Base-by-base conservation (phyloP, 2,888 invertebrate genomes). In the Gonocerus acuteangulatus region DNA sequence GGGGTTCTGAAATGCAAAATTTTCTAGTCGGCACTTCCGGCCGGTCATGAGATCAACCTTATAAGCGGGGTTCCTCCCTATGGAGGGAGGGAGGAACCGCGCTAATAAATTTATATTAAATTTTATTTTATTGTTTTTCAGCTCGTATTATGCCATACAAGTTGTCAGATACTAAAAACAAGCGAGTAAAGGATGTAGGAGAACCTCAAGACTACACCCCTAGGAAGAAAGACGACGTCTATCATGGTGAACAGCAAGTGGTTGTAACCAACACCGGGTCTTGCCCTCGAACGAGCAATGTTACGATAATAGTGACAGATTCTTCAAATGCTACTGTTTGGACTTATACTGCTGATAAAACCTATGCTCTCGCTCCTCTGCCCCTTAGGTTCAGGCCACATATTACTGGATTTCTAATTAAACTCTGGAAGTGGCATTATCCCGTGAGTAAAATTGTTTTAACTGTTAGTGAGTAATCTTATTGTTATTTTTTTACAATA, bases 351-450 rank as follows among this genome's bases (percentile, higher is more conserved):
- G 61, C 57, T 47, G 52, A 60, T 67, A 70, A 15, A 72, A 71
- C 48, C 56, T 70, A 48, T 73, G 73, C 67, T 62, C 69, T 47
- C 69, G 70, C 49, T 48, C 65, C 60, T 4, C 61, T 66, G 6
- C 60, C 67, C 2, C 62, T 68, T 4, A 65, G 65, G 23, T 67
- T 68, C 49, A 66, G 67, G 36, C 65, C 64, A 48, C 61, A 65
- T 19, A 65, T 66, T 36, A 65, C 66, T 18, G 89, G 89, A 0
- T 89, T 88, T 74, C 85, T 87, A 16, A 75, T 89, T 68, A 89
- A 89, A 77, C 84, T 88, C 74, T 89, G 89, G 89, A 84, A 86
- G 70, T 89, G 87, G 87, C 63, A 65, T 47, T 27, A 51, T 47
- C 64, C 60, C 34, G 64, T 64, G 23, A 47, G 61, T n/a, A n/a